Evolutionary conservation across 2,888 invertebrate species (phyloP).

Genomic region (Muscina levida): DNA sequence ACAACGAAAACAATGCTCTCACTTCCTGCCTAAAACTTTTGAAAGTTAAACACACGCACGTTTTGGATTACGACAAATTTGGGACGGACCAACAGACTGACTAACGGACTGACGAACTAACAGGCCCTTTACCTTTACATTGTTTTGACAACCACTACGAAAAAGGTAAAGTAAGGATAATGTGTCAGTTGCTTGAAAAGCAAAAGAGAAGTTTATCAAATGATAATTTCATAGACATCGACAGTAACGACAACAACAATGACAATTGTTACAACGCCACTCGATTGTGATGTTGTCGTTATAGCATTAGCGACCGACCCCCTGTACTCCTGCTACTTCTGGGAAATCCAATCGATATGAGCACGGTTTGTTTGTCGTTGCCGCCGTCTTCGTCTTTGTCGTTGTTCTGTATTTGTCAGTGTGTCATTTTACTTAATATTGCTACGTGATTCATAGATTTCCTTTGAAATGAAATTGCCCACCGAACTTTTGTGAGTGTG

Average conservation of each 20-base stretch:
- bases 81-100: neutral
- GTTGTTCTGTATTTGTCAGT: constrained; percentile 37
- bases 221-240: constrained; percentile 23
- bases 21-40: neutral
- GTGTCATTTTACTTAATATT: constrained; percentile 46
- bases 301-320: neutral
- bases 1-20: neutral
- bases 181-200: constrained; percentile 24
- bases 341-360: too few relatives aligned
- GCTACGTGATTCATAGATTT: constrained; percentile 61
- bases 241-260: constrained; percentile 11
- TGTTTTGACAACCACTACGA: constrained; percentile 24
- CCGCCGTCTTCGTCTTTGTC: neutral
- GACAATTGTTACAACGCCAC: constrained; percentile 23
- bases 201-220: constrained; percentile 34
- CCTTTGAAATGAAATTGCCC: constrained; percentile 48
- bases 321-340: too few relatives aligned
- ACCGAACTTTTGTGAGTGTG: neutral
- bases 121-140: too few relatives aligned
- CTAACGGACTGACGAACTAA: constrained; percentile 17
- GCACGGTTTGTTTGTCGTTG: neutral
- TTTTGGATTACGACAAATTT: neutral
- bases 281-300: neutral
- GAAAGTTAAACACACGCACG: constrained; percentile 7
- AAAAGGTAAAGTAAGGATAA: constrained; percentile 27